These are phyloP conservation scores for Drosophila paramelanica DNA, from an alignment of 2,888 invertebrate species.

Conservation along the genomic window DNA sequence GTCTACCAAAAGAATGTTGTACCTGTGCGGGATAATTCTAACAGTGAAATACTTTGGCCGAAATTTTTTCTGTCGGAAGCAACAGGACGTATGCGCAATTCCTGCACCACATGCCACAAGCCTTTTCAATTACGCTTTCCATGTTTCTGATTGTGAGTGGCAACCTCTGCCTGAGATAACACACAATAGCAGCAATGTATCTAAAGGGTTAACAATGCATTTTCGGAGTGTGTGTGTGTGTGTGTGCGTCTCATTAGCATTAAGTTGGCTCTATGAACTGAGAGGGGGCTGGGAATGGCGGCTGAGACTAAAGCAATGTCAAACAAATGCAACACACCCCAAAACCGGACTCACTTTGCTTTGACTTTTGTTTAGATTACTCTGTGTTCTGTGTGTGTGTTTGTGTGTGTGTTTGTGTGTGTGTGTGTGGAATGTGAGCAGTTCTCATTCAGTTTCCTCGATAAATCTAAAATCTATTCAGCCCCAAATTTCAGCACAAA, in stretches of 20 bases:
- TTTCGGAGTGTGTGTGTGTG: slow-evolving; percentile 4
- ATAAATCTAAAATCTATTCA: slow-evolving; percentile 17
- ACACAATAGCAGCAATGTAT: slow-evolving; percentile 10
- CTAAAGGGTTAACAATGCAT: slow-evolving; percentile 19
- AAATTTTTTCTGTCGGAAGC: slow-evolving; percentile 6
- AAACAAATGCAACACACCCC: slow-evolving; percentile 23
- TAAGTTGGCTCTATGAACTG: slow-evolving; percentile 27
- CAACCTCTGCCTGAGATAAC: slow-evolving; percentile 10
- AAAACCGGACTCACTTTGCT: slow-evolving; percentile 27
- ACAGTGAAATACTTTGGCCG: slow-evolving; percentile 31
- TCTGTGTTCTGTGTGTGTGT: background rate
- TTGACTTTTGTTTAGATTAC: slow-evolving; percentile 35
- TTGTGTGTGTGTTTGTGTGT: slow-evolving; percentile 1
- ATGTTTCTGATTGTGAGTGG: slow-evolving; percentile 38
- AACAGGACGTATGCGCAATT: slow-evolving; percentile 55
- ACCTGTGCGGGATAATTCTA: slow-evolving; percentile 8
- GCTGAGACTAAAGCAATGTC: background rate
- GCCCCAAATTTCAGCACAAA: slow-evolving; percentile 16
- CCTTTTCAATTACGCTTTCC: slow-evolving; percentile 32
- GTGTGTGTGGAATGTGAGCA: slow-evolving; percentile 8
- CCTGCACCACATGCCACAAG: slow-evolving; percentile 8
- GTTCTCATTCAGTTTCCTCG: slow-evolving; percentile 11
- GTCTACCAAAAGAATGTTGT: slow-evolving; percentile 5
- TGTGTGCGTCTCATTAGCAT: slow-evolving; percentile 29
- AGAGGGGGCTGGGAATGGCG: background rate